phyloP scores from a whole-genome alignment of 2,888 invertebrate genomes.

The Gasteruption jaculator region DNA sequence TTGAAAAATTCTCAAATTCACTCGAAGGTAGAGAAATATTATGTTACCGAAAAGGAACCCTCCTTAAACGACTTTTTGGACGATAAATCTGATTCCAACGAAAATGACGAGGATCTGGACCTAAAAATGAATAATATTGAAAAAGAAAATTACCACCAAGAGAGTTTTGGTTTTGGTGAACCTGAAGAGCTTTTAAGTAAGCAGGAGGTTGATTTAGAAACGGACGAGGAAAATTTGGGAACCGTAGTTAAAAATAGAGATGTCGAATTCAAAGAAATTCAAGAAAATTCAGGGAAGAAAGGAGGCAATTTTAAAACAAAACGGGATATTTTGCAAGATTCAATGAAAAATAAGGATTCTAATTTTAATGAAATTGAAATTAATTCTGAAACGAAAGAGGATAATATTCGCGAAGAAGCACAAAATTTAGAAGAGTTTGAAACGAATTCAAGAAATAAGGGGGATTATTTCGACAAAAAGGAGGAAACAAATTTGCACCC shows the following conservation, averaged over 20 bases:
- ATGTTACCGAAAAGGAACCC: too few species aligned
- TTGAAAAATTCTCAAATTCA: too few species aligned
- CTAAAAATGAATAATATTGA: too few species aligned
- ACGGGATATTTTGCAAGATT: constrained; percentile 26
- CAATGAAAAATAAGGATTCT: constrained; percentile 24
- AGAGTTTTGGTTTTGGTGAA: too few species aligned
- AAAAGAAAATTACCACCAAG: too few species aligned
- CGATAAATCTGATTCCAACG: too few species aligned
- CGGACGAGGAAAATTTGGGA: constrained; percentile 50
- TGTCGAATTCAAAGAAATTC: constrained; percentile 19
- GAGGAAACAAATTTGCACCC: constrained; percentile 10
- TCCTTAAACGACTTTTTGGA: too few species aligned
- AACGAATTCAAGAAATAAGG: too few species aligned
- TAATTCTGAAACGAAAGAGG: constrained; percentile 39
- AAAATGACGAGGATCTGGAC: too few species aligned
- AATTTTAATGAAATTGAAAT: constrained; percentile 42
- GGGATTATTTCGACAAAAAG: too few species aligned
- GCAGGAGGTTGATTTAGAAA: constrained; percentile 16
- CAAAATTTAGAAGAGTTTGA: constrained; percentile 10
- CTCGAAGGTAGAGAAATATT: too few species aligned
- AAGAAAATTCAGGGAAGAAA: constrained; percentile 18
- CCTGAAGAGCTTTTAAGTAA: too few species aligned
- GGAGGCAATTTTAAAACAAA: constrained; percentile 35
- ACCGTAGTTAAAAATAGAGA: constrained; percentile 28
- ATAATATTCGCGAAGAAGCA: constrained; percentile 21